Evolutionary conservation across 2,888 invertebrate genomes (phyloP).

Genomic region (Drosophila barbarae): DNA sequence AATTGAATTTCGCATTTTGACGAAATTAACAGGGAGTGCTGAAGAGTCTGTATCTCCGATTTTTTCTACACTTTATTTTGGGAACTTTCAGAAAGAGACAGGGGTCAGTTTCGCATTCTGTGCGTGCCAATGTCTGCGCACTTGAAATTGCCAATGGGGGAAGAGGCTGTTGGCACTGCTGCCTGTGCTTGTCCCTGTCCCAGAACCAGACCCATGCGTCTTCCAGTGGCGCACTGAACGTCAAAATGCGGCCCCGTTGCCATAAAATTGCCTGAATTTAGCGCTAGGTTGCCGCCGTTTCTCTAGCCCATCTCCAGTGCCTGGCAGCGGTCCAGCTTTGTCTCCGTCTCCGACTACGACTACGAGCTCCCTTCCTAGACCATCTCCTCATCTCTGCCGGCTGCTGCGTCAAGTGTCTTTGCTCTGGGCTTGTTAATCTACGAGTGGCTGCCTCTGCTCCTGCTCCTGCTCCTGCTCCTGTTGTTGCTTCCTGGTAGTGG

Average conservation of each 20-base stretch:
- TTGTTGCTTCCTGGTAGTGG: slow-evolving; percentile 45
- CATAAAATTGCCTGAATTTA: slow-evolving; percentile 75
- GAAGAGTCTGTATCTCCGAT: slow-evolving; percentile 18
- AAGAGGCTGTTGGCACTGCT: slow-evolving; percentile 16
- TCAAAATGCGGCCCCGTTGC: slow-evolving; percentile 61
- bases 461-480: slow-evolving; percentile 33
- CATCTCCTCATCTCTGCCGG: neutral
- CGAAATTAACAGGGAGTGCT: slow-evolving; percentile 37
- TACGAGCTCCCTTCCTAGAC: neutral
- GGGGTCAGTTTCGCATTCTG: slow-evolving; percentile 26
- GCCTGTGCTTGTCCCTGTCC: slow-evolving; percentile 28
- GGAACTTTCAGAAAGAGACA: slow-evolving; percentile 28
- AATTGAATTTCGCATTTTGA: slow-evolving; percentile 62
- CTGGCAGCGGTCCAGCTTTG: slow-evolving; percentile 65
- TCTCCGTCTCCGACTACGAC: slow-evolving; percentile 10
- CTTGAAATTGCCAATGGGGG: slow-evolving; percentile 57
- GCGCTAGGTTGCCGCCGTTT: slow-evolving; percentile 59
- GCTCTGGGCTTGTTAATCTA: slow-evolving; percentile 69
- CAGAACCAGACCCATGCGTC: slow-evolving; percentile 59
- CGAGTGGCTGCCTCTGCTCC: slow-evolving; percentile 51
- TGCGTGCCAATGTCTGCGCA: slow-evolving; percentile 59
- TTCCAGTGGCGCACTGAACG: slow-evolving; percentile 69
- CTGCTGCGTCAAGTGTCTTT: slow-evolving; percentile 57
- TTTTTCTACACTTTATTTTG: slow-evolving; percentile 9
- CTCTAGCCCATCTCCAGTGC: slow-evolving; percentile 37